Base-by-base conservation (phyloP, 1,140 invertebrate genomes). In the Heliothis virescens region DNA sequence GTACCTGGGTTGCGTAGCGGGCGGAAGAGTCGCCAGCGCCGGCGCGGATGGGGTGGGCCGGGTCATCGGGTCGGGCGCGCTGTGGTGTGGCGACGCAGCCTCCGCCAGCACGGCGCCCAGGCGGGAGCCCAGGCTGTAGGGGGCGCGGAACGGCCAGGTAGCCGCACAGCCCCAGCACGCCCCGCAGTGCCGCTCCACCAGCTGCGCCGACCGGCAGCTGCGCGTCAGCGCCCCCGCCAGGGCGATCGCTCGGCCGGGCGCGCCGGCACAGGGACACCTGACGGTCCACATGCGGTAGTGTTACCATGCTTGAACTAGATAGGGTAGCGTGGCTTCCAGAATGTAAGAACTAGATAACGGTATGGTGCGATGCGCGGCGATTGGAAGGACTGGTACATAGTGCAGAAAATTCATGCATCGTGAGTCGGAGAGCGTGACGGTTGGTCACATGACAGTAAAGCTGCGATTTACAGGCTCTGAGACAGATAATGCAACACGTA, bases 41-140 rank as follows among this genome's bases (percentile, higher is more conserved):
- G 87, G 97, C 97, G 67, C 98, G 96, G 79, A 99, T 98, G 2
- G 98, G n/a, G n/a, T n/a, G 98, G 75, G 96, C 98, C 63, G 98
- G 97, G n/a, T n/a, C 91, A 99, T 98, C 4, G 98, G 98, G 94
- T 98, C 97, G 5, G 98, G 98, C 92, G 99, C 98, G 89, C 97
- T n/a, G n/a, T 97, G 4, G 98, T 95, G 93, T 99, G 98, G 21
- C 95, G 94, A n/a, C 78, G 97, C 97, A 10, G 99, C 95, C 79
- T 97, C 95, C 83, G 97, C 96, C 80, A 99, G 96, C 65, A 99
- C 96, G 34, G 97, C 96, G 15, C 98, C 98, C 78, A 99, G 94
- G 88, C 96, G 97, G 47, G 97, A 95, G 2, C 98, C 98, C 52
- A 99, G 96, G 87, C 98, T 97, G 89, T 99, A 99, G n/a, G 0